phyloP scores from a whole-genome alignment of 2,113 vertebrate species.

The Catharus bicknelli region DNA sequence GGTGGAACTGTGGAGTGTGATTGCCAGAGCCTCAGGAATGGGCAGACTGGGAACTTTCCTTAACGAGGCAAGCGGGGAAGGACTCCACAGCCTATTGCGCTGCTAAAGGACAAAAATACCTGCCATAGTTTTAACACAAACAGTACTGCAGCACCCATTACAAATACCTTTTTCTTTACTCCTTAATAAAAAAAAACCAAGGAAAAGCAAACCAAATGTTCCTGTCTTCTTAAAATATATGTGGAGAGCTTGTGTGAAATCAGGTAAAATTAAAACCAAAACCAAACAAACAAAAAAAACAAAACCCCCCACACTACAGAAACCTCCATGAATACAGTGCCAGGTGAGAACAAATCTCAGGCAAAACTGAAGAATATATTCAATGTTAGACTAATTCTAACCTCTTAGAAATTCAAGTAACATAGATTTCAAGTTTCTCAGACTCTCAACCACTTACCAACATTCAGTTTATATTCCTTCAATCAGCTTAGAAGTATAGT shows the following conservation, averaged over 20 bases:
- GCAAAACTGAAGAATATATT: neutral
- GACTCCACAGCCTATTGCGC: neutral
- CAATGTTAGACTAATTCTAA: conserved; percentile 8
- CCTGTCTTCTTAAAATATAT: neutral
- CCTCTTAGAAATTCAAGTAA: conserved; percentile 11
- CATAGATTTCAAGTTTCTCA: neutral
- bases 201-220: neutral
- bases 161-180: neutral
- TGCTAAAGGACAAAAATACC: neutral
- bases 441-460: neutral
- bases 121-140: neutral
- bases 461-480: neutral
- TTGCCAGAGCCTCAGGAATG: neutral
- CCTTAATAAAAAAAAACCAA: neutral
- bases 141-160: neutral
- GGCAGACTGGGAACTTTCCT: neutral
- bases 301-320: neutral
- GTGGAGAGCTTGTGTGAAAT: neutral
- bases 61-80: rapidly evolving
- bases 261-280: neutral
- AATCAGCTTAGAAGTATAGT: neutral
- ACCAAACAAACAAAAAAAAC: neutral
- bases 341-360: neutral
- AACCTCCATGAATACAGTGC: neutral
- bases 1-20: rapidly evolving